phyloP scores from a whole-genome alignment of 1,140 invertebrate genomes.

The Halyomorpha halys region DNA sequence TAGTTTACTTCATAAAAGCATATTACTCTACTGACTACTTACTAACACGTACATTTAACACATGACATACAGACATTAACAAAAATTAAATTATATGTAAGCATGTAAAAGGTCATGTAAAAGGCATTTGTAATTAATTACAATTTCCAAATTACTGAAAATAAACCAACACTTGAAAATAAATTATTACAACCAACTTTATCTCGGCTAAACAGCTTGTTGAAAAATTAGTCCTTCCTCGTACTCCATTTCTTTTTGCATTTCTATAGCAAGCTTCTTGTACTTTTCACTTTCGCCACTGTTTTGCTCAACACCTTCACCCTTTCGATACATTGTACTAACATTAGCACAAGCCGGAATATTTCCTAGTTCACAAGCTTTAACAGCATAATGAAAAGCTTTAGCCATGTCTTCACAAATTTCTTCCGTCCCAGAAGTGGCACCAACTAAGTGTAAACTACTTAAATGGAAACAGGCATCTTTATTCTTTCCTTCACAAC shows the following conservation, averaged over 20 bases:
- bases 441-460: constrained; percentile 62
- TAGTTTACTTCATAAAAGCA: no score
- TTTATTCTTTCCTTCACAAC: constrained; percentile 55
- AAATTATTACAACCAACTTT: no score
- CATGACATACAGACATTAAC: no score
- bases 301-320: constrained; percentile 57
- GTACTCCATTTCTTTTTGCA: constrained; percentile 48
- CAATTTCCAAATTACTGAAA: no score
- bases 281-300: constrained; percentile 56
- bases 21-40: no score
- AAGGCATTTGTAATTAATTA: no score
- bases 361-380: constrained; percentile 61
- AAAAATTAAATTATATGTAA: no score
- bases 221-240: constrained; percentile 20
- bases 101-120: no score
- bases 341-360: constrained; percentile 78
- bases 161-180: no score
- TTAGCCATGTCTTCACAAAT: constrained; percentile 60
- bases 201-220: not conserved
- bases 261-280: constrained; percentile 53
- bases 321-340: constrained; percentile 62
- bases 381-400: constrained; percentile 61
- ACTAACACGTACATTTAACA: no score
- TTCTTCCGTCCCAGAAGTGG: constrained; percentile 43
- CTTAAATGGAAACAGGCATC: constrained; percentile 72